Evolutionary conservation across 2,797 vertebrate genomes (phyloP), one percentile per base, ranked within the genome.

Genomic region (Todus mexicanus): DNA sequence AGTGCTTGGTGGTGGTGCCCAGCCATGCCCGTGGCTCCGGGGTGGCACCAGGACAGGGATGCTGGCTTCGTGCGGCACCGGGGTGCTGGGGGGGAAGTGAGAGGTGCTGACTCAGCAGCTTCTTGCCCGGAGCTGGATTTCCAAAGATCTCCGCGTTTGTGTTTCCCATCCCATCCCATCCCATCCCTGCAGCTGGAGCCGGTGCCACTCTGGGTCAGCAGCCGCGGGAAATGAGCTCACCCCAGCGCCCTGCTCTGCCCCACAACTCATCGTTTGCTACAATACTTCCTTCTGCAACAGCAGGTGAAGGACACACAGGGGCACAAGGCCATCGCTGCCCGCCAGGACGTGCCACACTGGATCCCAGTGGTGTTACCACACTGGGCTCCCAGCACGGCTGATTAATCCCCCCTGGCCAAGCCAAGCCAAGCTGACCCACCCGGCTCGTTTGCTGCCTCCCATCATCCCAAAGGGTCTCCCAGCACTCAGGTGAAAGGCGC

Each of bases 51-150:
- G 73, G 61, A 77, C 29, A 6, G 37, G 54, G 71, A 53, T 1
- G 0, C 12, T 2, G 3, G 18, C 38, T 71, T 68, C 1, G 0
- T 6, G 11, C 51, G n/a, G 33, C 64, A 42, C n/a, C 0, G 0
- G 19, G 31, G 12, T 5, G 35, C 83, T 40, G 38, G 43, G 63
- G 66, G 66, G 29, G 1, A 83, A 54, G 57, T 6, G 1, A 81
- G 21, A 80, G 29, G 17, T 47, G 53, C 86, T 95, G 91, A 84
- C 63, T 89, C 92, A 89, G 54, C 63, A 31, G 43, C 48, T 89
- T 94, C 74, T 86, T 2, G 5, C 77, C 77, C 7, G 0, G 22
- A 80, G 48, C 57, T 1, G 4, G 29, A 73, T 93, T 92, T 70
- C 89, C 87, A 66, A 82, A 92, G 63, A 22, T 61, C 77, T 83